Conservation (phyloP, 2,888 invertebrate species). For the Argyra leucocephala region DNA sequence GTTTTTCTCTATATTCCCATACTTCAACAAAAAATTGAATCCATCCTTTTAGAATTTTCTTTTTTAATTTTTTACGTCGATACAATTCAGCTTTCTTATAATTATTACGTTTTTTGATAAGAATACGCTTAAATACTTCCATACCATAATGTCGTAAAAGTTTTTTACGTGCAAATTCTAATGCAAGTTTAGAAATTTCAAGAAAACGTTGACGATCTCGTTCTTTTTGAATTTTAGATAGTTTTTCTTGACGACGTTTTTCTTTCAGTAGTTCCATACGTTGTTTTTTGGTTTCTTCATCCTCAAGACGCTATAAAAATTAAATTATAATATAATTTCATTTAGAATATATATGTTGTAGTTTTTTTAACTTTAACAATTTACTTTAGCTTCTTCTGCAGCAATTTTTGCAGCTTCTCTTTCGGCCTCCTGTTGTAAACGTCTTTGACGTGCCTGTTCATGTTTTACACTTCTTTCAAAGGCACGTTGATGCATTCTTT, state of each 20-base stretch:
- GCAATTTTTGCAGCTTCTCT: slow-evolving; percentile 41
- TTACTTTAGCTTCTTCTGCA: slow-evolving; percentile 42
- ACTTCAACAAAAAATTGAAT: slow-evolving; percentile 47
- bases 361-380: slow-evolving; percentile 13
- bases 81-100: slow-evolving; percentile 45
- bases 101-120: slow-evolving; percentile 38
- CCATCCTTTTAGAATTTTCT: slow-evolving; percentile 47
- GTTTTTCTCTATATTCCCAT: slow-evolving; percentile 47
- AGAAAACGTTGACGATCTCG: slow-evolving; percentile 45
- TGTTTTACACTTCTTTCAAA: slow-evolving; percentile 49
- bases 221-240: slow-evolving; percentile 52
- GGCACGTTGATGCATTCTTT: slow-evolving; percentile 64
- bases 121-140: slow-evolving; percentile 37
- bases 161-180: slow-evolving; percentile 40
- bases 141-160: slow-evolving; percentile 37
- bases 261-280: slow-evolving; percentile 53
- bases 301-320: slow-evolving; percentile 36
- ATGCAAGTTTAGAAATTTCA: slow-evolving; percentile 42
- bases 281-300: slow-evolving; percentile 53
- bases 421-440: slow-evolving; percentile 39
- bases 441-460: slow-evolving; percentile 40
- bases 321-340: not conserved
- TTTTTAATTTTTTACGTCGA: slow-evolving; percentile 44
- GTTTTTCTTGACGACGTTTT: slow-evolving; percentile 51
- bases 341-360: not conserved